Evolutionary conservation across 2,797 vertebrate genomes (phyloP), one percentile per base, ranked within the genome.

Genomic region (Ctenopoma kingsleyae): DNA sequence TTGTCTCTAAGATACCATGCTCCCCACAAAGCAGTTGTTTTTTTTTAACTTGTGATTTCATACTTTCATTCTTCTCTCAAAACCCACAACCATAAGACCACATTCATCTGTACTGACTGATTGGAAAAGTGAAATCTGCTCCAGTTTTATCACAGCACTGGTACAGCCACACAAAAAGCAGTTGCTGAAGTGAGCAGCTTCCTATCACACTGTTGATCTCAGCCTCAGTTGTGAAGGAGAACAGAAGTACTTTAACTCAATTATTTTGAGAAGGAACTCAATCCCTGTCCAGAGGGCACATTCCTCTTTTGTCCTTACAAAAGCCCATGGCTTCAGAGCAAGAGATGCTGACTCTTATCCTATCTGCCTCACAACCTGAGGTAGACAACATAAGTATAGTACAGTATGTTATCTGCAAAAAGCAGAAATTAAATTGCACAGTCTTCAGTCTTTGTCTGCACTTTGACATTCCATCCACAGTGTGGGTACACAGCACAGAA

Each of bases 31-130:
- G 62, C 23, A 19, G 5, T 6, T 11, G 20, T n/a, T 11, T 27
- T 47, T 49, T 53, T 55, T 50, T 59, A 13, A 7, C 9, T 40
- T 49, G 44, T 23, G 48, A 41, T 68, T 69, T 58, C 7, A 68
- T 68, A 40, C 47, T 66, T 52, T 69, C n/a, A 60, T 50, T 68
- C 17, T 36, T 50, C 13, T 46, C 27, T 61, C 41, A 72, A 22
- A 47, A 16, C 13, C 52, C 44, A 32, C 65, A 59, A 59, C 22
- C 47, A 4, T 46, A 20, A 10, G 56, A 72, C 47, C 52, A 19
- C 52, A 47, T 40, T 36, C 41, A 30, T 47, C 43, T 54, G 23
- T 48, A 50, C 23, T 25, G 47, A 76, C 22, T 65, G 63, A 74
- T 53, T 56, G 49, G 22, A 11, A 60, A 64, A 56, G 52, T 66